A percentile compares a stretch with the other conserved stretches of the same genome.
These are phyloP conservation scores for Erpobdella octoculata DNA, from an alignment of 2,888 invertebrate species.

Conservation along the genomic window DNA sequence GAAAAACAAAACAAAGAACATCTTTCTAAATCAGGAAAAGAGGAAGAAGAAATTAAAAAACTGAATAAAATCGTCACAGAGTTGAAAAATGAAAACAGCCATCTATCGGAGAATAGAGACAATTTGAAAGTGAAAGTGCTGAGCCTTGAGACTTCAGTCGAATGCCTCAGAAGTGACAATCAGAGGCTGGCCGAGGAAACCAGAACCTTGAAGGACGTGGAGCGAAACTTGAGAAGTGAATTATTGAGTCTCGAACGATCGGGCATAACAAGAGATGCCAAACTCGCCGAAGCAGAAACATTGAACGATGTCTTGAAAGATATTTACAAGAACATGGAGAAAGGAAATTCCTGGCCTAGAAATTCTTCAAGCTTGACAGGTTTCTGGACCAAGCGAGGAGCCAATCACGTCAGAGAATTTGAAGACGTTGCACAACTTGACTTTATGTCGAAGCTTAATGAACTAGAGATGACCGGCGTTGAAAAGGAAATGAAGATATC, in stretches of 20 bases:
- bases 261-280: neutral
- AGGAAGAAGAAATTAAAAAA: neutral
- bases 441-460: neutral
- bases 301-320: neutral
- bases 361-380: neutral
- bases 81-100: neutral
- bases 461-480: neutral
- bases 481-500: neutral
- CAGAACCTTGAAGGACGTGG: neutral
- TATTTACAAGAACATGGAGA: neutral
- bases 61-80: neutral
- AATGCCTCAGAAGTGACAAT: neutral
- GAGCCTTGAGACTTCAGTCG: neutral
- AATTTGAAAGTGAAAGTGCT: neutral
- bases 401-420: too few species aligned
- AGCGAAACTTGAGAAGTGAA: neutral
- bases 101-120: neutral
- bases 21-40: neutral
- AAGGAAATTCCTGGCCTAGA: too few species aligned
- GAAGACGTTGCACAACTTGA: neutral
- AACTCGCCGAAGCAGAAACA: neutral
- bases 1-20: neutral
- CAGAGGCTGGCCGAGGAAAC: neutral
- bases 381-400: slow-evolving; percentile 11
- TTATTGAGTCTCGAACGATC: neutral